These are phyloP conservation scores for Melanotaenia parkinsoni DNA, from an alignment of 2,797 vertebrate species.

Conservation along the genomic window DNA sequence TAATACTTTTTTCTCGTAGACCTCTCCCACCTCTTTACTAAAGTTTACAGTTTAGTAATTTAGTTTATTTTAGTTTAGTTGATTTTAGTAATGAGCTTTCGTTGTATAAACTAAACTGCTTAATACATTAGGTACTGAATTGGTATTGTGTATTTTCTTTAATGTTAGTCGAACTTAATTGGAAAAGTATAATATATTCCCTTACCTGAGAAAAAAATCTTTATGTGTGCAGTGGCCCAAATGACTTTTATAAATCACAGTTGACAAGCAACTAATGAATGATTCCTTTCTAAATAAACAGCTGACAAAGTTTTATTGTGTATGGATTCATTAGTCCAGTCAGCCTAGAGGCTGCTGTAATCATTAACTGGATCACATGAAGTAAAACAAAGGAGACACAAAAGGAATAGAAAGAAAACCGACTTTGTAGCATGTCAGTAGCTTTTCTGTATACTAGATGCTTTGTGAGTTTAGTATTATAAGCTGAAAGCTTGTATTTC, in stretches of 20 bases:
- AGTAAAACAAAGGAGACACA: constrained; percentile 38
- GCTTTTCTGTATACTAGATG: not conserved
- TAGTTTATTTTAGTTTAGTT: too few relatives aligned
- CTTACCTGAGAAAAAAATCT: constrained; percentile 4
- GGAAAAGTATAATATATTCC: constrained; percentile 20
- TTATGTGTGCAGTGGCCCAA: constrained; percentile 26
- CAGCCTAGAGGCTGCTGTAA: constrained; percentile 23
- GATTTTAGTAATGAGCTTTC: not conserved
- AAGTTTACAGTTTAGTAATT: not conserved
- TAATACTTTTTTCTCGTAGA: constrained; percentile 6
- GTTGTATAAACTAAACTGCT: not conserved
- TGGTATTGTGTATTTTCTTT: constrained; percentile 1
- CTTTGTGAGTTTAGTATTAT: constrained; percentile 17
- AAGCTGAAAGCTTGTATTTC: constrained; percentile 21
- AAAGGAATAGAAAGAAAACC: constrained; percentile 24
- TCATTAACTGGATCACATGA: constrained; percentile 1
- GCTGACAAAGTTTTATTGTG: constrained; percentile 42
- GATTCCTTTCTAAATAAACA: constrained; percentile 50
- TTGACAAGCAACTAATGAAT: constrained; percentile 41
- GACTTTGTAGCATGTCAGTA: not conserved
- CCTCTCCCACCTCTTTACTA: not conserved
- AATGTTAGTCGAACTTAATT: constrained; percentile 1
- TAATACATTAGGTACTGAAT: not conserved
- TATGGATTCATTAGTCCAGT: constrained; percentile 28
- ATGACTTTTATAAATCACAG: constrained; percentile 44